These are phyloP conservation scores for Altica lythri DNA, from an alignment of 2,888 invertebrate genomes.

Conservation along the genomic window DNA sequence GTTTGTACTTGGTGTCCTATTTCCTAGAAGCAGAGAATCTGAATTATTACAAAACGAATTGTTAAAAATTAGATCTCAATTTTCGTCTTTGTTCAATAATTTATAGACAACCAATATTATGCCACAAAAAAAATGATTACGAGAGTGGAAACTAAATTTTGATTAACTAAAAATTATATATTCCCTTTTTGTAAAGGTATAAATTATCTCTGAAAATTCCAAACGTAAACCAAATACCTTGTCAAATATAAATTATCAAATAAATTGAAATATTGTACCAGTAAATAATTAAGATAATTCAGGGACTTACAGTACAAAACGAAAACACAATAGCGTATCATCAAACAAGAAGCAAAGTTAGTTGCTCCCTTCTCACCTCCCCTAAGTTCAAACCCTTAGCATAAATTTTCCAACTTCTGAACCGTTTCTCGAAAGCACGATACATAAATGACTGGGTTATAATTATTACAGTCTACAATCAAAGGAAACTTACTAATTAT, in stretches of 20 bases:
- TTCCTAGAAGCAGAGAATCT: no score
- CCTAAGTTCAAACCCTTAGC: background rate
- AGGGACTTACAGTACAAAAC: conserved; percentile 2
- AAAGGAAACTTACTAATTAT: conserved; percentile 25
- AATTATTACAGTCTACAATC: conserved; percentile 23
- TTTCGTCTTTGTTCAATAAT: no score
- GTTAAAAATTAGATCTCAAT: no score
- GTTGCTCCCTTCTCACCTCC: background rate
- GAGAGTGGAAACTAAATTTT: no score
- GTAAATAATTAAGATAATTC: conserved; percentile 16
- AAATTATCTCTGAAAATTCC: background rate
- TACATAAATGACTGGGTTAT: conserved; percentile 21
- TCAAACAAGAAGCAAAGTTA: conserved; percentile 17
- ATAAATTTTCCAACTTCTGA: conserved; percentile 16
- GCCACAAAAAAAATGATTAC: no score
- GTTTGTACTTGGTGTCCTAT: no score
- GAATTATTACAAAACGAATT: no score
- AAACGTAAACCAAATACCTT: background rate
- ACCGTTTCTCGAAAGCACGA: conserved; percentile 15
- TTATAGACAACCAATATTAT: no score
- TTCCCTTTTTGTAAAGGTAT: no score
- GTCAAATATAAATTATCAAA: background rate
- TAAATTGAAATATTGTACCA: background rate
- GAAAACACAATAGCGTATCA: conserved; percentile 15
- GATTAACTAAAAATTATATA: no score